A percentile compares a stretch with the other conserved stretches of the same genome.
Evolutionary conservation across 2,888 invertebrate species (phyloP).

Genomic region (Lacanobia wlatinum): DNA sequence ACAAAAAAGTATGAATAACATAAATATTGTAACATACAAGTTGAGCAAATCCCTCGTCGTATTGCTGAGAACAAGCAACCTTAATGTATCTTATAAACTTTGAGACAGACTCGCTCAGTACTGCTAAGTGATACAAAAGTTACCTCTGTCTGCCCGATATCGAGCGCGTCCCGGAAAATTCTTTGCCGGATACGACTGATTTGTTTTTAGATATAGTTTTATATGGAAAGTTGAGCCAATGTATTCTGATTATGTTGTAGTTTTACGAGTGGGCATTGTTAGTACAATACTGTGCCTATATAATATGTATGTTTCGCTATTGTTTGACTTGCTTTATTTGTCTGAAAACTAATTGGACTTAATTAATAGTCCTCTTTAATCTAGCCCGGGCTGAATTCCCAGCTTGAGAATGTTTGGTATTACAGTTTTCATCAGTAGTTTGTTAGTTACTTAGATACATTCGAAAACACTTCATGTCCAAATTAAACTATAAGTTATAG

Average conservation of each 20-base stretch:
- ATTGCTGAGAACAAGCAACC: constrained; percentile 56
- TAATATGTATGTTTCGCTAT: background rate
- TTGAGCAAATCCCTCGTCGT: constrained; percentile 53
- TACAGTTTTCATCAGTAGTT: constrained; percentile 27
- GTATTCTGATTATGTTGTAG: constrained; percentile 14
- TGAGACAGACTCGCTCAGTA: constrained; percentile 35
- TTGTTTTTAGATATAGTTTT: constrained; percentile 32
- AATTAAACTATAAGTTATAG: background rate
- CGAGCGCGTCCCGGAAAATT: constrained; percentile 33
- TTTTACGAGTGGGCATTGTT: constrained; percentile 4
- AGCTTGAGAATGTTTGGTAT: constrained; percentile 28
- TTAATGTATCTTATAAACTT: constrained; percentile 58
- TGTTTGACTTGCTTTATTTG: constrained; percentile 17
- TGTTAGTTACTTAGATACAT: background rate
- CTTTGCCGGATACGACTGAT: constrained; percentile 37
- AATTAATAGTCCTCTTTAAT: constrained; percentile 33
- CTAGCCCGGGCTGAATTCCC: constrained; percentile 6
- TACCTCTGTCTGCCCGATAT: constrained; percentile 42
- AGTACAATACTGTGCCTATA: background rate
- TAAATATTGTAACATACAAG: constrained; percentile 42
- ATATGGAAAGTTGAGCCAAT: constrained; percentile 27
- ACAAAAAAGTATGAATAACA: constrained; percentile 41
- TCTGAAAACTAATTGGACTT: constrained; percentile 18
- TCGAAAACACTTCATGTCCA: constrained; percentile 4
- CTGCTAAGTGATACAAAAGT: constrained; percentile 57